A percentile compares a stretch with the other conserved stretches of the same genome.
phyloP scores from a whole-genome alignment of 1,140 invertebrate genomes.

The Mycetomoellerius zeteki region DNA sequence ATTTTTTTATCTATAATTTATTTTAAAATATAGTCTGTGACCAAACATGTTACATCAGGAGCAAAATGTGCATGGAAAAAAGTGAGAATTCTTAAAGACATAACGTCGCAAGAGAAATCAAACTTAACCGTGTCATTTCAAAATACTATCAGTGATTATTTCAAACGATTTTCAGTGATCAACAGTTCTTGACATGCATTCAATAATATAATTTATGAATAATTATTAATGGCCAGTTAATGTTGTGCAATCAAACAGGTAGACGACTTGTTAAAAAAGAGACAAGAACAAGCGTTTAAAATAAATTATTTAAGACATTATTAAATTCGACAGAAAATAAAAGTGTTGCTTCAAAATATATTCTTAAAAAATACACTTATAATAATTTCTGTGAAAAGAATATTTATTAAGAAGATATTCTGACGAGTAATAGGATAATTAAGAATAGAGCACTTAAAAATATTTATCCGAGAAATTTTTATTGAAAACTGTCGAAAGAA shows the following conservation, averaged over 20 bases:
- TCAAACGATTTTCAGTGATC: not conserved
- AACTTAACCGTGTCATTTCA: not conserved
- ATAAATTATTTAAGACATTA: not conserved
- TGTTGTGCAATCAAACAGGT: not conserved
- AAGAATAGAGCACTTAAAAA: not conserved
- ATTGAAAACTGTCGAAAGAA: not conserved
- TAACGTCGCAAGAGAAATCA: not conserved
- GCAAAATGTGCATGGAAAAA: not conserved
- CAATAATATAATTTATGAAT: not conserved
- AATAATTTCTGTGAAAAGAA: conserved; percentile 9
- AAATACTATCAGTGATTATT: not conserved
- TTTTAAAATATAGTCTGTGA: not conserved
- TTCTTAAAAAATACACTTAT: not conserved
- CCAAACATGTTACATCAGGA: not conserved
- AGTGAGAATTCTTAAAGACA: not conserved
- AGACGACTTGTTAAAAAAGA: not conserved
- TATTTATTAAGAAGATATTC: not conserved
- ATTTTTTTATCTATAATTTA: not conserved
- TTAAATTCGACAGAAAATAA: not conserved
- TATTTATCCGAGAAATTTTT: not conserved
- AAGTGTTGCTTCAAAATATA: not conserved
- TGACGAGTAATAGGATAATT: not conserved
- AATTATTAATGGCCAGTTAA: not conserved
- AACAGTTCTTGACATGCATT: not conserved
- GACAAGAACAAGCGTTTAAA: not conserved